Evolutionary conservation across 2,797 vertebrate genomes (phyloP), one percentile per base, ranked within the genome.

Genomic region (Pangasius mekongensis): DNA sequence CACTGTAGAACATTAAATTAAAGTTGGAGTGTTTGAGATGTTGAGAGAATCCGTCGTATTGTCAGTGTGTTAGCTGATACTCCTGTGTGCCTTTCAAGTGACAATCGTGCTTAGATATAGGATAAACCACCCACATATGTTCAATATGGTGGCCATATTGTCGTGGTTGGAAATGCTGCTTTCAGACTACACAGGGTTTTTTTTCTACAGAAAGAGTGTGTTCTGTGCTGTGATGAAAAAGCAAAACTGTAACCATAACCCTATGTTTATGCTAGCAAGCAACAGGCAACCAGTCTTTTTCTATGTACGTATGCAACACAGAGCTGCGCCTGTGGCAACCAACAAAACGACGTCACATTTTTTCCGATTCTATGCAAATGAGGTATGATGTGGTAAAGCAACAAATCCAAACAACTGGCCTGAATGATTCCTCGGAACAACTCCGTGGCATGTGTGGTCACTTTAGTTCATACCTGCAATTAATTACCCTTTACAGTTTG

Each of bases 71-170:
- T 49, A 60, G 39, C 71, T 78, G 81, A 83, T 77, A 49, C 14
- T 64, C 47, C 88, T 87, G 91, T 92, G 95, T 96, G 96, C 96
- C 95, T 96, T 95, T 69, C 18, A 84, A 91, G 87, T 86, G 88
- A 89, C 91, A 86, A 91, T 91, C 85, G 88, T 86, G 64, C 86
- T 78, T 85, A 89, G 86, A 69, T 87, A 91, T 83, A 67, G 52
- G 60, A 91, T 22, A 85, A 86, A 66, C 73, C 47, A 62, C 47
- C 49, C 82, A 81, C 33, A 36, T 16, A 36, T 58, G 58, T 78
- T n/a, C 39, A 52, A 58, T 78, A 73, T 20, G 36, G 62, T 43
- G 54, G 85, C 84, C 87, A 88, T 84, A 56, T 67, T 86, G 43
- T 83, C 60, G 20, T 54, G 84, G 3, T 52, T 88, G 66, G 11